phyloP scores from a whole-genome alignment of 92 coral and sea anemone species.

The Porites divaricata region DNA sequence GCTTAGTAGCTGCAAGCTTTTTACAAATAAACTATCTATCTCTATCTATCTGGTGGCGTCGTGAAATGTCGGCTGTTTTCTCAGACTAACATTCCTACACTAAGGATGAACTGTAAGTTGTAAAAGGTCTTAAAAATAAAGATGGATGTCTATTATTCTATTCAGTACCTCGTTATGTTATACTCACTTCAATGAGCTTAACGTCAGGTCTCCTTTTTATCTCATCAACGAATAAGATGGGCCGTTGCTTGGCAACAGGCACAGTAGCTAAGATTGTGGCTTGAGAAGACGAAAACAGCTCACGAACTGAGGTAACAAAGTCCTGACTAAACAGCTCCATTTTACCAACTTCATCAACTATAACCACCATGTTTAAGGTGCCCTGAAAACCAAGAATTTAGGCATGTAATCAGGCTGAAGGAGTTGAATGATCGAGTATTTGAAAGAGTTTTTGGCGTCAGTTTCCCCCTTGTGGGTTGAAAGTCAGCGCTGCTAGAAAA shows the following conservation, averaged over 20 bases:
- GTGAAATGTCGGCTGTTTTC: too few relatives aligned
- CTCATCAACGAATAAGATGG: conserved; percentile 82
- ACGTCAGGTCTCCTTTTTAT: conserved; percentile 74
- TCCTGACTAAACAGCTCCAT: conserved; percentile 90
- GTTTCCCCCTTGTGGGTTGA: too few relatives aligned
- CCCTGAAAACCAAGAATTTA: background rate
- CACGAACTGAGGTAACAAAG: conserved; percentile 70
- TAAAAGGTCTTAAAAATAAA: background rate
- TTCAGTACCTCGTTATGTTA: background rate
- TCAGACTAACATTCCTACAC: too few relatives aligned
- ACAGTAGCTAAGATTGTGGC: conserved; percentile 82
- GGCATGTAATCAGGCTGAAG: background rate
- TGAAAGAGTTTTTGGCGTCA: too few relatives aligned
- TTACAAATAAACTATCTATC: too few relatives aligned
- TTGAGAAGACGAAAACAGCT: conserved; percentile 60
- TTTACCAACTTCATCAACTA: conserved; percentile 92
- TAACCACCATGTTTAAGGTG: conserved; percentile 22
- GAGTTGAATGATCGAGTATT: background rate
- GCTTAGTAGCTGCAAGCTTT: too few relatives aligned
- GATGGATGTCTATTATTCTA: background rate
- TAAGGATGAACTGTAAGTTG: too few relatives aligned
- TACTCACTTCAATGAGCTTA: conserved; percentile 73
- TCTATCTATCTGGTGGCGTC: too few relatives aligned
- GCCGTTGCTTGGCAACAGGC: conserved; percentile 79
- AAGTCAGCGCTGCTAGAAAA: too few relatives aligned